Base-by-base conservation (phyloP, 2,888 invertebrate genomes). In the Pantelozetes paolii region DNA sequence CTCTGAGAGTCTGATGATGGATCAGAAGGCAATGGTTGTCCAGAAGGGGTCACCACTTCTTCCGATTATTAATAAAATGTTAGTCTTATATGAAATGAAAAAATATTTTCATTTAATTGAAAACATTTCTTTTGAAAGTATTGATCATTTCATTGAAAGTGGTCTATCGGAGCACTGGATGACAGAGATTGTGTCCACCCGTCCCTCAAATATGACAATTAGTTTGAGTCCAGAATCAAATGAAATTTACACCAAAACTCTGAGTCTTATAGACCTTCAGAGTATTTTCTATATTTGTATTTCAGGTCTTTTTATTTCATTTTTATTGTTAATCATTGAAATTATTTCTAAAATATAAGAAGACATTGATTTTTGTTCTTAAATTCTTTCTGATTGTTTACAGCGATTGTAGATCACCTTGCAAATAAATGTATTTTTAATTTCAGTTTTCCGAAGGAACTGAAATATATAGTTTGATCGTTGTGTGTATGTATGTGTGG, bases 21-120 rank as follows among this genome's bases (percentile, higher is more conserved):
- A 64, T 23, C 64, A 64, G 40, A 36, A 36, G 64, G 64, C 64
- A 8, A 64, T 64, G 64, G 64, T 20, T 64, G n/a, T 64, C 9
- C 64, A 8, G n/a, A 64, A 36, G 36, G 59, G 59, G 20, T 59
- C 59, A 30, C 59, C 59, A 59, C 30, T 59, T n/a, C 30, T 28
- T 59, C 8, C 1, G 13, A 2, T 23, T 28, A 59, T 59, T 28
- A 30, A 59, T 59, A 2, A 18, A 15, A 23, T 30, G 59, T 59
- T 3, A 59, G 59, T 59, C 28, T 59, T 59, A 8, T 32, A 5
- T 30, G 18, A 30, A 18, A 30, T 8, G 8, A 64, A 64, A 20
- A 36, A 64, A 64, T 20, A 5, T 36, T 36, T 20, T 64, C 6
- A 36, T 40, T 64, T 18, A 59, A 54, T 48, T 48, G 8, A 20